A percentile compares a stretch with the other conserved stretches of the same genome.
These are phyloP conservation scores for Hypanus sabinus DNA, from an alignment of 2,113 vertebrate genomes.

Conservation along the genomic window DNA sequence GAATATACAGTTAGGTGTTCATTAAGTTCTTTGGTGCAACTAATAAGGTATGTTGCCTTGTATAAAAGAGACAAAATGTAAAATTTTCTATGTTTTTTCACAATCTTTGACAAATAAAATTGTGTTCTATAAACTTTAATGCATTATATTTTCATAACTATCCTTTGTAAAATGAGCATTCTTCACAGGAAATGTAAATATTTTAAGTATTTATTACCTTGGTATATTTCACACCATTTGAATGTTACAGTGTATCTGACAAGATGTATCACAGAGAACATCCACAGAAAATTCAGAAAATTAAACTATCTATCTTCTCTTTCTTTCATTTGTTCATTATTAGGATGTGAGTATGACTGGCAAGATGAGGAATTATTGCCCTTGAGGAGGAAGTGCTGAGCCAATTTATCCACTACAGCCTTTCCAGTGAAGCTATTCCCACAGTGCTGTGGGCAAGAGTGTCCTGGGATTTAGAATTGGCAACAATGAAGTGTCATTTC, in stretches of 20 bases:
- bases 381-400: no score
- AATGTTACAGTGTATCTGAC: not conserved
- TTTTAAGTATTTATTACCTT: not conserved
- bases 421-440: no score
- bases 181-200: not conserved
- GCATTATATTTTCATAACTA: not conserved
- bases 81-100: conserved; percentile 31
- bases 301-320: not conserved
- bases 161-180: not conserved
- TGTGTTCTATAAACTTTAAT: conserved; percentile 13
- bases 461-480: no score
- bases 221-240: not conserved
- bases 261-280: no score
- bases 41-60: not conserved
- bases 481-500: no score
- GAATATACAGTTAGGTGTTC: not conserved
- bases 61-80: conserved; percentile 27
- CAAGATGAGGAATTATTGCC: no score
- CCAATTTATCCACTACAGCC: no score
- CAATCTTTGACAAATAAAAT: conserved; percentile 35
- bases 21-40: conserved; percentile 8
- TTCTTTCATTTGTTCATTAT: no score
- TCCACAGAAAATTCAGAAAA: not conserved
- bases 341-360: no score
- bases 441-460: no score